These are phyloP conservation scores for Coelogynopora nodosa DNA, from an alignment of 2,888 invertebrate species.

Conservation along the genomic window DNA sequence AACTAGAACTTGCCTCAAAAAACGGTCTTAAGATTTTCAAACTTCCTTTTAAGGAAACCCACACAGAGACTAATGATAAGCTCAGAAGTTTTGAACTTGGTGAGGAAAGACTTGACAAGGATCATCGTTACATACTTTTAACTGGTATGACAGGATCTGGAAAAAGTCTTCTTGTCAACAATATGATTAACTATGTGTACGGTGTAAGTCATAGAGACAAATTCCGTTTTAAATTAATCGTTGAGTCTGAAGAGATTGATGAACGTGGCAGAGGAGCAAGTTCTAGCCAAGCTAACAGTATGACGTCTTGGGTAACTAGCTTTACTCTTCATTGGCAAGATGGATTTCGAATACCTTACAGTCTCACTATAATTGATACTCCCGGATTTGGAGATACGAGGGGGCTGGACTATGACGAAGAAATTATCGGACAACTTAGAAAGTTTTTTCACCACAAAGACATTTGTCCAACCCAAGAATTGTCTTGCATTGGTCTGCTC, in stretches of 20 bases:
- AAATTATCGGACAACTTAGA: conserved; percentile 34
- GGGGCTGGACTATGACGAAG: conserved; percentile 35
- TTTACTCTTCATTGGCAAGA: conserved; percentile 36
- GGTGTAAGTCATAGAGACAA: conserved; percentile 37
- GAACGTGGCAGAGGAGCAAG: background rate
- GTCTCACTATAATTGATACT: conserved; percentile 15
- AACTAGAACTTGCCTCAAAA: no score
- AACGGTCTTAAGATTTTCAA: no score
- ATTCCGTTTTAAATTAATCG: conserved; percentile 31
- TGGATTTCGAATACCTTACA: conserved; percentile 32
- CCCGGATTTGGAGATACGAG: conserved; percentile 44
- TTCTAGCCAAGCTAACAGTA: background rate
- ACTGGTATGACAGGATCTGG: no score
- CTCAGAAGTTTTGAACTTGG: no score
- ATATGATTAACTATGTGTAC: conserved; percentile 41
- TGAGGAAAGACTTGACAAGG: no score
- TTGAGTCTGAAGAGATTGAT: conserved; percentile 2
- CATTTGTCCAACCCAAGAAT: conserved; percentile 30
- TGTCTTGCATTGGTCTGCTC: conserved; percentile 50
- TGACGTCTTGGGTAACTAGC: conserved; percentile 25
- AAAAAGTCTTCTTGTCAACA: no score
- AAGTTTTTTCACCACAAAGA: background rate
- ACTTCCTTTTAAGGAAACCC: no score
- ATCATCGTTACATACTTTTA: no score
- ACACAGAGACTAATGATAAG: no score